Percentiles rank a stretch among this genome's conserved stretches.
Evolutionary conservation across 2,888 invertebrate genomes (phyloP).

Genomic region (Deroplatys truncata): DNA sequence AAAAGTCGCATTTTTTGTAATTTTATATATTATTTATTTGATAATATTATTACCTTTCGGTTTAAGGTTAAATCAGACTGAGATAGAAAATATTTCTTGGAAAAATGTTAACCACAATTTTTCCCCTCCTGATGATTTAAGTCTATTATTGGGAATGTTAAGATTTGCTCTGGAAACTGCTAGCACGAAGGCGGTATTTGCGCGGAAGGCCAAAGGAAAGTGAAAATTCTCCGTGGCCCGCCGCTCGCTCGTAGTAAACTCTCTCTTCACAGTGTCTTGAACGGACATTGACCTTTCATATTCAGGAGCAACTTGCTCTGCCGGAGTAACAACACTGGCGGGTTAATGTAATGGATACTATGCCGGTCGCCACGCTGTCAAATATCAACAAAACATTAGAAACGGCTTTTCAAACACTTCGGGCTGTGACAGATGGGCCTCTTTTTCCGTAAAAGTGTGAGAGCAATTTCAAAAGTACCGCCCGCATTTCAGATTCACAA

Average conservation of each 20-base stretch:
- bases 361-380: not conserved
- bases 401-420: not conserved
- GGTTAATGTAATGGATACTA: not conserved
- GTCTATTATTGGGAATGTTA: not conserved
- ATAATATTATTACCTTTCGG: not conserved
- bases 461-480: not conserved
- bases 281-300: constrained; percentile 15
- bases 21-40: not conserved
- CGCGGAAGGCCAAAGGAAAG: not conserved
- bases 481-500: not conserved
- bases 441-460: not conserved
- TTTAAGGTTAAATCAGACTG: not conserved
- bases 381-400: not conserved
- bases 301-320: not conserved
- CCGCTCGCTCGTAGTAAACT: not conserved
- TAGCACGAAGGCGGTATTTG: not conserved
- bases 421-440: not conserved
- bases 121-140: not conserved
- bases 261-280: not conserved
- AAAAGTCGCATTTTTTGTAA: not conserved
- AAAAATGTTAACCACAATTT: not conserved
- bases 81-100: not conserved
- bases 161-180: not conserved
- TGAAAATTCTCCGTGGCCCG: not conserved
- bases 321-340: not conserved